Evolutionary conservation across 2,797 vertebrate species (phyloP).

Genomic region (Aplochiton taeniatus): DNA sequence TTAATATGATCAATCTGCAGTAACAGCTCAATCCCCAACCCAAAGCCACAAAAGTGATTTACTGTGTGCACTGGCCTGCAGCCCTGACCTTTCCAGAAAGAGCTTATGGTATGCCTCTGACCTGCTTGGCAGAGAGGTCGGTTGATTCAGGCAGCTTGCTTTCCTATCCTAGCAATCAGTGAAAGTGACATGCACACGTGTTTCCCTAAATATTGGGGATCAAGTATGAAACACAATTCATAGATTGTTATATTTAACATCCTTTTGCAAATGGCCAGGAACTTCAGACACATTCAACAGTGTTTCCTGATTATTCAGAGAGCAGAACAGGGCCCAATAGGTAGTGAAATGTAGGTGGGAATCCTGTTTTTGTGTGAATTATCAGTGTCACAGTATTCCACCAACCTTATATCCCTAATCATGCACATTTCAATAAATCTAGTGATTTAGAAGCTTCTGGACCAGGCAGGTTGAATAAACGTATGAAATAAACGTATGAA

Average conservation of each 20-base stretch:
- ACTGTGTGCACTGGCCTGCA: conserved; percentile 58
- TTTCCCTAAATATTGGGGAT: no score
- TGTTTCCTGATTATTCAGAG: conserved; percentile 21
- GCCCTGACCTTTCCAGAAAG: conserved; percentile 62
- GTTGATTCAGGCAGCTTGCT: conserved; percentile 28
- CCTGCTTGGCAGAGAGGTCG: conserved; percentile 35
- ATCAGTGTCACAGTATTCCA: conserved; percentile 16
- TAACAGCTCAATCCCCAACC: conserved; percentile 5
- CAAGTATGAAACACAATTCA: no score
- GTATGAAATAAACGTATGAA: no score
- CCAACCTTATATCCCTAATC: conserved; percentile 17
- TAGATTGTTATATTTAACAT: no score
- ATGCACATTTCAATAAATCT: conserved; percentile 22
- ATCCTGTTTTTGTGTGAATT: conserved; percentile 13
- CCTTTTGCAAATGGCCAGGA: no score
- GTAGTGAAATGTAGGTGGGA: conserved; percentile 20
- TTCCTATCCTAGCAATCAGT: no score
- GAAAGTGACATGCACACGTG: no score
- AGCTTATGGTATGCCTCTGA: conserved; percentile 38
- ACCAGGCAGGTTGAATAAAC: conserved; percentile 21
- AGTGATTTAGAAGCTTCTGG: conserved; percentile 34
- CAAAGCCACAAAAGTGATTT: conserved; percentile 43
- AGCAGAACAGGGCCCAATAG: conserved; percentile 8
- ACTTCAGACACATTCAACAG: neutral
- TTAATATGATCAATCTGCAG: conserved; percentile 23